These are phyloP conservation scores for Lagocephalus sceleratus DNA, from an alignment of 2,797 vertebrate genomes.

Conservation along the genomic window DNA sequence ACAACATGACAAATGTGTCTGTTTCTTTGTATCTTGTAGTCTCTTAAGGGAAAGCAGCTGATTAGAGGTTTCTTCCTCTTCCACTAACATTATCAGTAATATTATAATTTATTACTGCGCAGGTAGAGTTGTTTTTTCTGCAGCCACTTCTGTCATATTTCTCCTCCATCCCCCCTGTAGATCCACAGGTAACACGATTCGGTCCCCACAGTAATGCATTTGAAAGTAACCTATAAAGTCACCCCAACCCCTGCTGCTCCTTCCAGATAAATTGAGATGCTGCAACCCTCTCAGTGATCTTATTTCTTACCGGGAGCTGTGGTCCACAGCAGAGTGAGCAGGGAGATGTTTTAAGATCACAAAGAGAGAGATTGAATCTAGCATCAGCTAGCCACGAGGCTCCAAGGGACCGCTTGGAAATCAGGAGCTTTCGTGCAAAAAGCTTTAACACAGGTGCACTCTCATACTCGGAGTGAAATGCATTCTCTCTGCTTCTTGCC, in stretches of 20 bases:
- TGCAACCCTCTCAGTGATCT: slow-evolving; percentile 50
- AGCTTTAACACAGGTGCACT: slow-evolving; percentile 2
- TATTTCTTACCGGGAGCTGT: slow-evolving; percentile 52
- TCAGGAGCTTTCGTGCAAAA: slow-evolving; percentile 54
- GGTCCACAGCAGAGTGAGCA: slow-evolving; percentile 33
- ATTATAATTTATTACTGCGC: no score
- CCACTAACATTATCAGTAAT: no score
- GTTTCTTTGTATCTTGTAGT: no score
- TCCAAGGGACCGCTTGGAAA: slow-evolving; percentile 67
- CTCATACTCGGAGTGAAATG: slow-evolving; percentile 1
- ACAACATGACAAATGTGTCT: no score
- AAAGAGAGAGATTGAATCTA: slow-evolving; percentile 71
- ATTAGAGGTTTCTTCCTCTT: not conserved
- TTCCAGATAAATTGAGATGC: slow-evolving; percentile 65
- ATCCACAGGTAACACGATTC: slow-evolving; percentile 46
- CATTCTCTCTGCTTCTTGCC: slow-evolving; percentile 5
- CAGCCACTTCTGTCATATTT: not conserved
- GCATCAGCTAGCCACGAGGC: slow-evolving; percentile 68
- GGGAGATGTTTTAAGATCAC: slow-evolving; percentile 60
- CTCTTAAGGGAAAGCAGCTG: not conserved
- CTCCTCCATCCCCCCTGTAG: slow-evolving; percentile 1
- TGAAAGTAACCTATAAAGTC: slow-evolving; percentile 46
- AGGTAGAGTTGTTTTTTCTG: slow-evolving; percentile 15
- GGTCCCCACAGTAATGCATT: slow-evolving; percentile 58
- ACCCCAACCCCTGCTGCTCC: slow-evolving; percentile 25